A percentile compares a stretch with the other conserved stretches of the same genome.
Conservation (phyloP, 2,797 vertebrate species). For the Ctenopoma multispine region DNA sequence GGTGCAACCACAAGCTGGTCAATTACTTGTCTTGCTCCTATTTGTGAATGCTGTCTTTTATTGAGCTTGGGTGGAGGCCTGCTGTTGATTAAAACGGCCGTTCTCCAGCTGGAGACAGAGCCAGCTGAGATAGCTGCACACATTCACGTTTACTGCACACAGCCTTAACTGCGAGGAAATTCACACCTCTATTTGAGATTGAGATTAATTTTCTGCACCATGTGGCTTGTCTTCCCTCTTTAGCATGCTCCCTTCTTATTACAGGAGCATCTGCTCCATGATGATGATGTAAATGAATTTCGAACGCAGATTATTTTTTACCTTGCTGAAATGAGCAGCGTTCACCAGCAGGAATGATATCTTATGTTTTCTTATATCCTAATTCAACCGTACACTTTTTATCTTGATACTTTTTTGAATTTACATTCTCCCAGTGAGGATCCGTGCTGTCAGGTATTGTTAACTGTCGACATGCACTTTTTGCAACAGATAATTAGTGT, state of each 20-base stretch:
- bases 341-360: slow-evolving; percentile 62
- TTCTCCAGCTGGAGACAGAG: slow-evolving; percentile 77
- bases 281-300: slow-evolving; percentile 84
- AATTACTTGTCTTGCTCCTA: slow-evolving; percentile 78
- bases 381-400: slow-evolving; percentile 66
- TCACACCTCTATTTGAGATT: slow-evolving; percentile 79
- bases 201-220: slow-evolving; percentile 83
- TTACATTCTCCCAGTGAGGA: slow-evolving; percentile 65
- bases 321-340: slow-evolving; percentile 69
- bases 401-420: slow-evolving; percentile 60
- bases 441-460: slow-evolving; percentile 75
- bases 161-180: slow-evolving; percentile 71
- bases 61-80: slow-evolving; percentile 80
- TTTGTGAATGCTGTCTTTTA: slow-evolving; percentile 82
- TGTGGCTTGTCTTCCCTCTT: slow-evolving; percentile 81
- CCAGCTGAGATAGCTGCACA: slow-evolving; percentile 73
- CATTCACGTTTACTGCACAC: slow-evolving; percentile 63
- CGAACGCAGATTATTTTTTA: slow-evolving; percentile 76
- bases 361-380: slow-evolving; percentile 70
- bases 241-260: slow-evolving; percentile 75
- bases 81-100: slow-evolving; percentile 83
- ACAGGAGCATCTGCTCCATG: slow-evolving; percentile 78
- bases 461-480: slow-evolving; percentile 75
- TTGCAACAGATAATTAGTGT: slow-evolving; percentile 80
- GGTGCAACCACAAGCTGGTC: slow-evolving; percentile 73